These are phyloP conservation scores for Halcyon badia DNA, from an alignment of 2,797 vertebrate species.

Conservation along the genomic window DNA sequence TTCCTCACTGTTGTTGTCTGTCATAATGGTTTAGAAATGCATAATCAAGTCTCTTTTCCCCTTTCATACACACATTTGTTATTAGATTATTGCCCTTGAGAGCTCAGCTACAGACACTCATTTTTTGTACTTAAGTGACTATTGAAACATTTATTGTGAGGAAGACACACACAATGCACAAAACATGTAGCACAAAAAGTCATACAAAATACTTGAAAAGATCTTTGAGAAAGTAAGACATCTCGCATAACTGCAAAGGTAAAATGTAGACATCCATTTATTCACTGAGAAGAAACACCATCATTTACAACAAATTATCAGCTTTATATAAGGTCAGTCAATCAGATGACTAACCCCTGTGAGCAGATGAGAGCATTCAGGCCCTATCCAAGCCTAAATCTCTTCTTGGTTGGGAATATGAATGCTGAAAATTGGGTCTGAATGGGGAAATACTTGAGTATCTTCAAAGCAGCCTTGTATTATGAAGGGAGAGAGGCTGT, in stretches of 20 bases:
- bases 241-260: rapidly evolving
- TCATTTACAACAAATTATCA: neutral
- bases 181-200: neutral
- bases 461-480: neutral
- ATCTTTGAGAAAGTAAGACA: neutral
- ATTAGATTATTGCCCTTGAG: slow-evolving; percentile 37
- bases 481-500: neutral
- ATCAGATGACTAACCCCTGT: neutral
- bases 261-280: neutral
- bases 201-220: neutral
- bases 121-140: neutral
- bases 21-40: slow-evolving; percentile 48
- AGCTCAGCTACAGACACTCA: slow-evolving; percentile 16
- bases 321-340: neutral
- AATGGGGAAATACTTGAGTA: neutral
- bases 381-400: neutral
- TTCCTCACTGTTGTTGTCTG: neutral
- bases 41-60: slow-evolving; percentile 35
- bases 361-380: neutral
- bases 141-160: neutral
- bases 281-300: neutral
- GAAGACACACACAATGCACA: neutral
- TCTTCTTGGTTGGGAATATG: neutral
- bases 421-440: neutral
- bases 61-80: slow-evolving; percentile 21